Conservation (phyloP, 2,888 invertebrate species). For the Diaperis boleti region DNA sequence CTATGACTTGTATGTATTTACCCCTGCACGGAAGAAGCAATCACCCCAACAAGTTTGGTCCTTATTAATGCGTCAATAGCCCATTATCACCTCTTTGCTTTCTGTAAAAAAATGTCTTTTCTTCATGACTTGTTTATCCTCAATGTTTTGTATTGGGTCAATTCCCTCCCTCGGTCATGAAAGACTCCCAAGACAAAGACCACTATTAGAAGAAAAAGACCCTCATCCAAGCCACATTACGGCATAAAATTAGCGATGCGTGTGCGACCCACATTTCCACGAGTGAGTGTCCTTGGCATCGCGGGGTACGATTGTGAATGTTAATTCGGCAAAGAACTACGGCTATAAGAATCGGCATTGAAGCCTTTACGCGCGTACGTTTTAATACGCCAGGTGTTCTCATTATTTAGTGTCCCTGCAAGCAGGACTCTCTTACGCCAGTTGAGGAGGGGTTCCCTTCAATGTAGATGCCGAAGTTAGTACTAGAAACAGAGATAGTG, state of each 20-base stretch:
- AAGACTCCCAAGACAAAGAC: neutral
- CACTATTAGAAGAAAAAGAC: conserved; percentile 30
- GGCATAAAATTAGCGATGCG: conserved; percentile 39
- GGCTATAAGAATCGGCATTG: conserved; percentile 27
- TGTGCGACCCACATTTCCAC: conserved; percentile 52
- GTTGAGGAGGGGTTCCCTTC: neutral
- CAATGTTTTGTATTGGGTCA: no score
- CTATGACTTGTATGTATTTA: no score
- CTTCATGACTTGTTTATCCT: no score
- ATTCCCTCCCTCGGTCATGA: no score
- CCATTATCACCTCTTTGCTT: no score
- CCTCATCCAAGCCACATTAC: conserved; percentile 18
- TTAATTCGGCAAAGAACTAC: conserved; percentile 36
- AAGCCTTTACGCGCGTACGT: conserved; percentile 34
- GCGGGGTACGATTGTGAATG: conserved; percentile 32
- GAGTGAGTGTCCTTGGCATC: conserved; percentile 52
- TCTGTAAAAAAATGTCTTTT: no score
- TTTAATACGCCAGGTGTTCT: conserved; percentile 51
- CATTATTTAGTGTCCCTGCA: conserved; percentile 35
- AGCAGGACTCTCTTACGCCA: conserved; percentile 29
- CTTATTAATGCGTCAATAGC: no score
- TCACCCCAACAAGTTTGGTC: no score
- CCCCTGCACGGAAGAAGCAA: no score
- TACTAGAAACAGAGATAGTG: no score
- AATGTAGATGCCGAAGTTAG: no score